Evolutionary conservation across 2,888 invertebrate species (phyloP), one percentile per base, ranked within the genome.

Genomic region (Caenorhabditis parvicauda): DNA sequence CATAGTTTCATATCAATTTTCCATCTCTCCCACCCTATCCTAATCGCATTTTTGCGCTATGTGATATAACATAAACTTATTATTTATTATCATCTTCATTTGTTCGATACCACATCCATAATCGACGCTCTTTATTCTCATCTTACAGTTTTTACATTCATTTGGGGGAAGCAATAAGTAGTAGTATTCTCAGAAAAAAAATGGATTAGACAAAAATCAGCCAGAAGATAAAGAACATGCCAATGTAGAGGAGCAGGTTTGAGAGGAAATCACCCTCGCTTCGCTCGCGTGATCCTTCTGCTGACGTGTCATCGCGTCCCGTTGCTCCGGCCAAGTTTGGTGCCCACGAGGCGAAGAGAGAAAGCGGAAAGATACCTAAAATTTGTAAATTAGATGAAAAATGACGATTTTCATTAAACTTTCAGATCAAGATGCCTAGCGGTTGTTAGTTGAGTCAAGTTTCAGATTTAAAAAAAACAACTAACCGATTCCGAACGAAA

Each of bases 401-500:
- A 48, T 28, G 6, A 25, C 41, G 19, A 47, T 50, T n/a, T n/a
- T n/a, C n/a, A n/a, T n/a, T 2, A 28, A 22, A 25, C 25, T 46
- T 46, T 46, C 32, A n/a, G 32, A 46, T 3, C 29, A 17, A 19
- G 17, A 29, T 5, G 2, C 28, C 22, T 37, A 35, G 19, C 28
- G 22, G 3, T 21, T n/a, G n/a, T 17, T 17, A 35, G 39, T n/a
- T n/a, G n/a, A n/a, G n/a, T n/a, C n/a, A n/a, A n/a, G n/a, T n/a
- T n/a, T n/a, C n/a, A n/a, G n/a, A n/a, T n/a, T n/a, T n/a, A 45
- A 32, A 52, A 44, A 39, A 24, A 42, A n/a, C 29, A 60, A 19
- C 54, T 42, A 52, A 63, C 70, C 72, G 43, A 81, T 81, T 56
- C 81, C 81, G 45, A 81, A 67, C 9, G 77, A 77, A 45, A 81